Base-by-base conservation (phyloP, 2,888 invertebrate species). In the Dolichomitus sp. region DNA sequence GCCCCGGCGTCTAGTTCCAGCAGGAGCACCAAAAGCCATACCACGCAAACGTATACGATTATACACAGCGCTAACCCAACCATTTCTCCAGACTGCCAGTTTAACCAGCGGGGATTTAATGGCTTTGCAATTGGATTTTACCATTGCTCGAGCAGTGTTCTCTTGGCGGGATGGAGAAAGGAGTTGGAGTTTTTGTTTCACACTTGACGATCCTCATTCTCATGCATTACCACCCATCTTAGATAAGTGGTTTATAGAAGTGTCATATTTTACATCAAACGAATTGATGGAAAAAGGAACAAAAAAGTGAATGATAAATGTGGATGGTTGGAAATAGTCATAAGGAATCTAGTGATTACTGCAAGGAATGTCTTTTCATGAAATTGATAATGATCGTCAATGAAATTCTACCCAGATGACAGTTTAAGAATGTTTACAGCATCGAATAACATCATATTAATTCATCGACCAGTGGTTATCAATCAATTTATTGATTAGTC, bases 71-170 rank as follows among this genome's bases (percentile, higher is more conserved):
- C 45, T 52, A 79, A 54, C 82, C 75, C 48, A 82, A 72, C 57
- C 68, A 52, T 79, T 83, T 83, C 82, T 79, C 75, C 59, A 59
- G 50, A 83, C 85, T 86, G 88, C 87, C 90, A 89, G 91, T 92
- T 80, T 91, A 93, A 93, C 92, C 89, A 79, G 69, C 79, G 59
- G 89, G 88, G 89, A 89, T 89, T 93, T 93, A 93, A 93, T 93
- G 92, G 93, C 91, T 90, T 93, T 89, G 90, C 93, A 93, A 93
- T 93, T 93, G 91, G 92, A 93, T 93, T 93, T 93, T 93, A 93
- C 93, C 91, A 93, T 93, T 93, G 93, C 92, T 91, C 14, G 33
- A 33, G 37, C 91, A 75, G 61, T 52, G 48, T 73, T 61, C 50
- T 37, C 74, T 57, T 80, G 63, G 30, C 90, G 90, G 90, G 88